Evolutionary conservation across 2,888 invertebrate species (phyloP).

Genomic region (Prostheceraeus crozeri): DNA sequence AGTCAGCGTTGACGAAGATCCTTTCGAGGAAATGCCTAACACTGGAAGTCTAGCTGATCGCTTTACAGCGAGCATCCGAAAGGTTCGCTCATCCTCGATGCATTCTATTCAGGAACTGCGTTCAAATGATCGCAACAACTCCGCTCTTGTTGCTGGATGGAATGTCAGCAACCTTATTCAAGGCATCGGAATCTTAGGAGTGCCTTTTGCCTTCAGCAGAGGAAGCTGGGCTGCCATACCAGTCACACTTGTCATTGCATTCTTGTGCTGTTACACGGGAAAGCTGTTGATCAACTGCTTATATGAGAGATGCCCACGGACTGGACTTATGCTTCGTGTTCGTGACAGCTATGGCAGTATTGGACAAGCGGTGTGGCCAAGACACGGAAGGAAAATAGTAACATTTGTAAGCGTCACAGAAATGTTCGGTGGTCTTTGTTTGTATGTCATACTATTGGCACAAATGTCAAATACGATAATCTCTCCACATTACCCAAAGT

Average conservation of each 20-base stretch:
- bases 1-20: too few relatives aligned
- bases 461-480: constrained; percentile 10
- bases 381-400: constrained; percentile 14
- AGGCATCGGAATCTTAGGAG: constrained; percentile 33
- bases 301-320: constrained; percentile 4
- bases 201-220: constrained; percentile 25
- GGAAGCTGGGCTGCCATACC: constrained; percentile 27
- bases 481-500: too few relatives aligned
- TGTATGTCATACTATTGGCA: constrained; percentile 24
- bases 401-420: constrained; percentile 20
- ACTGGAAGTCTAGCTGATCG: background rate
- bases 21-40: too few relatives aligned
- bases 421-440: constrained; percentile 30
- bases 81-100: constrained; percentile 11
- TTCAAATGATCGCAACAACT: constrained; percentile 30
- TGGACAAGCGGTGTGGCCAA: constrained; percentile 27
- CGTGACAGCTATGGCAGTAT: constrained; percentile 20
- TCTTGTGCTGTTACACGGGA: constrained; percentile 30
- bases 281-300: constrained; percentile 29
- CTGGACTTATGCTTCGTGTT: background rate
- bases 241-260: constrained; percentile 11
- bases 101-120: constrained; percentile 31
- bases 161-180: constrained; percentile 30
- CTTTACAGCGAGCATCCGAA: constrained; percentile 25
- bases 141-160: constrained; percentile 34